A percentile compares a stretch with the other conserved stretches of the same genome.
These are phyloP conservation scores for Dendrolimus houi DNA, from an alignment of 2,888 invertebrate species.

Conservation along the genomic window DNA sequence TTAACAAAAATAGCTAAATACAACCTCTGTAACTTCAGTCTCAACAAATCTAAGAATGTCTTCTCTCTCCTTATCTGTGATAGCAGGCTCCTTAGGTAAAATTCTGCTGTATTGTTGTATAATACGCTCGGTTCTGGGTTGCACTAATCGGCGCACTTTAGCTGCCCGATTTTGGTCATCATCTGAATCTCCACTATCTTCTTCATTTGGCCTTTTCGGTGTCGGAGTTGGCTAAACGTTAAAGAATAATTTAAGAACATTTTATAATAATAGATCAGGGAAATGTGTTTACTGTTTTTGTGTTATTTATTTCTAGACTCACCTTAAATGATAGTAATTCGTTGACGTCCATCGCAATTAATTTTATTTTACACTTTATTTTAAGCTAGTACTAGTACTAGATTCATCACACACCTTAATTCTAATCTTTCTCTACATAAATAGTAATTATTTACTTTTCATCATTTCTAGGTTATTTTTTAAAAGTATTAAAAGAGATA, in stretches of 20 bases:
- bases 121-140: constrained; percentile 57
- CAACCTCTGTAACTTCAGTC: constrained; percentile 85
- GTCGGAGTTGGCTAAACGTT: constrained; percentile 85
- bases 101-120: constrained; percentile 56
- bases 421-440: no score
- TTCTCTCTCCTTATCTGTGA: constrained; percentile 84
- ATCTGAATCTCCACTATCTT: constrained; percentile 81
- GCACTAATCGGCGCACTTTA: constrained; percentile 78
- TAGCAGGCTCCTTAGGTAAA: constrained; percentile 77
- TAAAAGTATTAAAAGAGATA: no score
- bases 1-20: not conserved
- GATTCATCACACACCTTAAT: no score
- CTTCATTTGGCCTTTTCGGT: constrained; percentile 83
- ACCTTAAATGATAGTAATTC: constrained; percentile 71
- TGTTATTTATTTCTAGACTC: constrained; percentile 10
- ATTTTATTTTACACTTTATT: not conserved
- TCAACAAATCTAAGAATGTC: constrained; percentile 90
- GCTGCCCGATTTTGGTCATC: constrained; percentile 78
- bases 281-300: not conserved
- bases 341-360: constrained; percentile 57
- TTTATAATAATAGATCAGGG: not conserved
- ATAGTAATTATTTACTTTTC: no score
- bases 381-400: no score
- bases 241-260: not conserved
- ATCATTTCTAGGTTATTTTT: no score